phyloP scores from a whole-genome alignment of 2,888 invertebrate species.

The Tachina fera region DNA sequence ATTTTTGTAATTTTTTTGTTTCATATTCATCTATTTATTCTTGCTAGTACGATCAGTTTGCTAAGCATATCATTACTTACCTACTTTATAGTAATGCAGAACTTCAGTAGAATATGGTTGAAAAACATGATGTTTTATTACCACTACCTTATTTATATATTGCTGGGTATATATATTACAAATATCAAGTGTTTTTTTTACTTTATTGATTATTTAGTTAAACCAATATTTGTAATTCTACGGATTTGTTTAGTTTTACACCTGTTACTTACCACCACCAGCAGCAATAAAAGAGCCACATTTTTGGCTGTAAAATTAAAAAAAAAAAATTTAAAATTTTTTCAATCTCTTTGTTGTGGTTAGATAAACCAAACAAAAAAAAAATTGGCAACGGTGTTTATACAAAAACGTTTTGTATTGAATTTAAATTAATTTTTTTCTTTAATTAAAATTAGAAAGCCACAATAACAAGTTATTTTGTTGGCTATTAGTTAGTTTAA shows the following conservation, averaged over 20 bases:
- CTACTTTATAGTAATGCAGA: too few species aligned
- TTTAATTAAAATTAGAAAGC: constrained; percentile 49
- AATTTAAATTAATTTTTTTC: background rate
- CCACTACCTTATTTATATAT: too few species aligned
- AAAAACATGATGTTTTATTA: too few species aligned
- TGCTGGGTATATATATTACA: too few species aligned
- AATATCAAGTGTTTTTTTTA: background rate
- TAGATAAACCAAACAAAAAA: background rate
- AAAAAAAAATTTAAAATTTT: constrained; percentile 6
- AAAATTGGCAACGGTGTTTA: constrained; percentile 6
- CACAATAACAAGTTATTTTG: constrained; percentile 33
- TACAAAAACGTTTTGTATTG: constrained; percentile 32
- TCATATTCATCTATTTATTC: too few species aligned
- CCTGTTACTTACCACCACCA: constrained; percentile 34
- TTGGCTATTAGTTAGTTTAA: background rate
- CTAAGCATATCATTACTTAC: too few species aligned
- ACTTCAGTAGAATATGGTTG: too few species aligned
- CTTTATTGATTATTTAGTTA: constrained; percentile 34
- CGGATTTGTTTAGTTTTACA: constrained; percentile 39
- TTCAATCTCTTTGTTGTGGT: background rate
- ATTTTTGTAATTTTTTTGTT: too few species aligned
- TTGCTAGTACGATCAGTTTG: too few species aligned
- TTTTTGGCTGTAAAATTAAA: background rate
- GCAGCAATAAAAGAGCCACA: constrained; percentile 5
- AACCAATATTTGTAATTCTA: constrained; percentile 48